Evolutionary conservation across 2,888 invertebrate species (phyloP), one percentile per base, ranked within the genome.

Genomic region (Cistogaster globosa): DNA sequence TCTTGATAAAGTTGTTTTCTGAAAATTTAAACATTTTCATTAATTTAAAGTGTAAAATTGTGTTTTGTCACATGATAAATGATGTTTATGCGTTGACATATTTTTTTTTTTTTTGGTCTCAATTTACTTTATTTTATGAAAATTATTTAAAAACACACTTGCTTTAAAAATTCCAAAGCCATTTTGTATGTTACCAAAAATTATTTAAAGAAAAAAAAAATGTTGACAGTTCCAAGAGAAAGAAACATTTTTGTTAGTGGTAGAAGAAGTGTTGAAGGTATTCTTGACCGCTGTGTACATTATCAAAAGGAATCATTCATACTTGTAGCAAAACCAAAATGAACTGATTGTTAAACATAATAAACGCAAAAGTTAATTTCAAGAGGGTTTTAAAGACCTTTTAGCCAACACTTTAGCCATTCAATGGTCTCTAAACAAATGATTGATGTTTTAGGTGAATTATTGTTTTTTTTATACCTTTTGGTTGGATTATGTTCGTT

Each of bases 11-110:
- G 69, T 87, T 83, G 87, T 85, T 85, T 74, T 85, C 75, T 65
- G 71, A 83, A 85, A 85, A 72, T 81, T 83, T 75, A 60, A 78
- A 87, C 87, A 85, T 87, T 87, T 83, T 87, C 81, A 87, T 87
- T 85, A 85, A 83, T 87, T 79, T 85, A 85, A 86, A 87, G 85
- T 87, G 83, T 81, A 86, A 83, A 80, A 77, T 86, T 84, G 81
- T 86, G 84, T 86, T 86, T 86, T 86, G 86, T 82, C 86, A 84
- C 71, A 81, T 87, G 87, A 87, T 85, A 87, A 87, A 87, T 87
- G 87, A 86, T 83, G 81, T 87, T 82, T 86, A 81, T 84, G 81
- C 84, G 85, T 85, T 85, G 85, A 85, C 85, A 82, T 79, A 76
- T 67, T 82, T 67, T 58, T 45, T 69, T 51, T 32, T 32, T 32